Evolutionary conservation across 2,888 invertebrate genomes (phyloP).

Genomic region (Noctua fimbriata): DNA sequence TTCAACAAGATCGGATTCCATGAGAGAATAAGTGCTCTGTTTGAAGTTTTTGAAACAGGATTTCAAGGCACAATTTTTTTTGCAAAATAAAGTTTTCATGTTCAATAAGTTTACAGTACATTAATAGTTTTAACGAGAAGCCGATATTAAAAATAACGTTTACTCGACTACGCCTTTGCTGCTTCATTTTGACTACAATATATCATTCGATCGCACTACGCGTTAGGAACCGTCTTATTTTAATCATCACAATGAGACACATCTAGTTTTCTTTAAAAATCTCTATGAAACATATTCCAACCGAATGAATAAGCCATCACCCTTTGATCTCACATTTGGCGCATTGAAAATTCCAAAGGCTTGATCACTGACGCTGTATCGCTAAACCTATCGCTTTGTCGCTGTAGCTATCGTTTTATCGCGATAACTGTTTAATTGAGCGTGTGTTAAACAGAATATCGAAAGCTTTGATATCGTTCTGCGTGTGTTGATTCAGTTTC

Average conservation of each 20-base stretch:
- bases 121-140: background rate
- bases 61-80: background rate
- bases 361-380: conserved; percentile 79
- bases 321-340: conserved; percentile 85
- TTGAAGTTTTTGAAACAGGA: background rate
- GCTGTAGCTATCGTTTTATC: conserved; percentile 79
- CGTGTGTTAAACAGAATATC: conserved; percentile 82
- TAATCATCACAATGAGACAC: no score
- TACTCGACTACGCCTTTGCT: background rate
- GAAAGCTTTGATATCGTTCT: conserved; percentile 75
- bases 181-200: background rate
- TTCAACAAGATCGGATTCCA: background rate
- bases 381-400: conserved; percentile 77
- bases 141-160: background rate
- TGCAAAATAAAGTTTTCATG: background rate
- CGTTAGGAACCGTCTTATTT: no score
- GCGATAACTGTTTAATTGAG: conserved; percentile 83
- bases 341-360: conserved; percentile 81
- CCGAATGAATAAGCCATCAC: conserved; percentile 82
- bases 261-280: conserved; percentile 47
- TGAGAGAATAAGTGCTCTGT: background rate
- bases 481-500: conserved; percentile 61
- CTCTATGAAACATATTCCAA: conserved; percentile 77
- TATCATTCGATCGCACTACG: no score
- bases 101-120: no score